Evolutionary conservation across 2,888 invertebrate species (phyloP).

Genomic region (Melieria picta): DNA sequence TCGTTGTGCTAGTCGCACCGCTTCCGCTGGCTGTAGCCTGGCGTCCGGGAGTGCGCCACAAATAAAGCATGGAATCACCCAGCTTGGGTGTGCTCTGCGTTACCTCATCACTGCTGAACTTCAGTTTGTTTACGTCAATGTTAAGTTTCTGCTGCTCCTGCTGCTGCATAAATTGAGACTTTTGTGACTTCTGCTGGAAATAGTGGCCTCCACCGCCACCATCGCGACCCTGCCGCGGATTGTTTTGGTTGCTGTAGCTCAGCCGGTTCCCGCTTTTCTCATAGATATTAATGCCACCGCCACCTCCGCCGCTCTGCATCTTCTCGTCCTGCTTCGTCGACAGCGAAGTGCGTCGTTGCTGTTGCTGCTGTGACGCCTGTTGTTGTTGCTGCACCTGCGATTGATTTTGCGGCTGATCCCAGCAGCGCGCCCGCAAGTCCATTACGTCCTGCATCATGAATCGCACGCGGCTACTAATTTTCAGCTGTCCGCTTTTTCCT

Average conservation of each 20-base stretch:
- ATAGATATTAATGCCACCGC: slow-evolving; percentile 22
- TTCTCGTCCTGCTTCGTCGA: slow-evolving; percentile 23
- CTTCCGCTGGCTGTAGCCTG: slow-evolving; percentile 36
- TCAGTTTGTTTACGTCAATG: slow-evolving; percentile 58
- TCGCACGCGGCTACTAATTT: slow-evolving; percentile 62
- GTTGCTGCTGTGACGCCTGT: slow-evolving; percentile 8
- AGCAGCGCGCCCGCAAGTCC: slow-evolving; percentile 56
- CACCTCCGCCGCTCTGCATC: slow-evolving; percentile 26
- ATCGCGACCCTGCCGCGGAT: slow-evolving; percentile 22
- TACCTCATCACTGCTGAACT: slow-evolving; percentile 50
- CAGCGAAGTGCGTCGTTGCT: slow-evolving; percentile 23
- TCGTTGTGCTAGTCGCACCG: slow-evolving; percentile 22
- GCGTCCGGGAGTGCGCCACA: slow-evolving; percentile 53
- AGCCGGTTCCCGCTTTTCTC: slow-evolving; percentile 44
- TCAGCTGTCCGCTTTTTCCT: slow-evolving; percentile 29
- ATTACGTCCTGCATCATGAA: slow-evolving; percentile 64
- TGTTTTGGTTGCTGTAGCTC: background rate
- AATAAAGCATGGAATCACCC: slow-evolving; percentile 51
- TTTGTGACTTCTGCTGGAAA: slow-evolving; percentile 52
- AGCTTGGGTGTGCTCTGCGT: slow-evolving; percentile 50
- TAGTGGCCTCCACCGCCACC: slow-evolving; percentile 39
- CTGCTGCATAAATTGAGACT: slow-evolving; percentile 42
- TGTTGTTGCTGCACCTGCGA: slow-evolving; percentile 11
- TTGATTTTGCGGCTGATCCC: slow-evolving; percentile 53
- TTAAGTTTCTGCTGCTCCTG: slow-evolving; percentile 46